A percentile compares a stretch with the other conserved stretches of the same genome.
Conservation (phyloP, 2,113 vertebrate species). For the Dryoscopus gambensis region DNA sequence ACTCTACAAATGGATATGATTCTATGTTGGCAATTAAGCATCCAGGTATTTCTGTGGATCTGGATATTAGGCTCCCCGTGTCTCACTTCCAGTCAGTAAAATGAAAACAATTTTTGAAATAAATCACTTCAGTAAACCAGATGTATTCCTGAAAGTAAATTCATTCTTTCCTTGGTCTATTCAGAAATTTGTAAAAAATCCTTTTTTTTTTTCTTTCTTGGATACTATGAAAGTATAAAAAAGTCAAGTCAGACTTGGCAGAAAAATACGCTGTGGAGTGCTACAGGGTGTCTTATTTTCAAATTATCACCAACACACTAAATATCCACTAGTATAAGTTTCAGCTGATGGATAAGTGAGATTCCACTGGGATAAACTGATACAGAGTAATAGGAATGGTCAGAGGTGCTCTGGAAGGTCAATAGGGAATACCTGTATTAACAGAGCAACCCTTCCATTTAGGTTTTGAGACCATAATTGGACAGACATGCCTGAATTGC, state of each 20-base stretch:
- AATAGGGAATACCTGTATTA: not conserved
- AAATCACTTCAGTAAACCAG: not conserved
- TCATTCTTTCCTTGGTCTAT: not conserved
- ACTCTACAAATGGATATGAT: not conserved
- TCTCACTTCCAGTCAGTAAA: not conserved
- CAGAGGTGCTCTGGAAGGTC: not conserved
- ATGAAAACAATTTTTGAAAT: not conserved
- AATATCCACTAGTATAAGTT: not conserved
- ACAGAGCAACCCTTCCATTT: not conserved
- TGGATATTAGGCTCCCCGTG: not conserved
- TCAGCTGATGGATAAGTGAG: not conserved
- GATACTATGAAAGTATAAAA: not conserved
- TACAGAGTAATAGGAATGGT: not conserved
- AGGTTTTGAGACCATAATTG: not conserved
- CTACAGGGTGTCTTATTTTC: not conserved
- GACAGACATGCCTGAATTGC: not conserved
- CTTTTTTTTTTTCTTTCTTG: not conserved
- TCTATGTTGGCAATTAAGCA: accelerated
- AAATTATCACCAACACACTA: not conserved
- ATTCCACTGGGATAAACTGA: not conserved
- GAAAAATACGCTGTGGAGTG: not conserved
- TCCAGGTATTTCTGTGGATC: not conserved
- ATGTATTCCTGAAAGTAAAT: not conserved
- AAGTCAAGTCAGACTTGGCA: not conserved
- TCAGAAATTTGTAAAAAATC: not conserved